These are phyloP conservation scores for Philantomba maxwellii DNA, from an alignment of 2,113 vertebrate genomes.

Conservation along the genomic window DNA sequence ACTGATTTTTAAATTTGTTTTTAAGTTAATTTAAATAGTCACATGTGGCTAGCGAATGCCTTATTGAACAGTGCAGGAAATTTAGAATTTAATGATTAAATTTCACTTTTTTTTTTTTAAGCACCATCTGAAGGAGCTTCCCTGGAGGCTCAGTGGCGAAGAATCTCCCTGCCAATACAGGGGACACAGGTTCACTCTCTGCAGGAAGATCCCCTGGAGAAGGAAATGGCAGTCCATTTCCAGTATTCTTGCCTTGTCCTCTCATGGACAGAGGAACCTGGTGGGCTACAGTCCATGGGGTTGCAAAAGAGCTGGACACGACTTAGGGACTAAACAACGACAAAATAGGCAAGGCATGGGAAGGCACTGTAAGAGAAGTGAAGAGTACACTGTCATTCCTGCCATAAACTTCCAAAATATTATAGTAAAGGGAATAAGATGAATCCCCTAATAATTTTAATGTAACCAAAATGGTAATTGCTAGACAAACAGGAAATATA, in stretches of 20 bases:
- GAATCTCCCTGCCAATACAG: background rate
- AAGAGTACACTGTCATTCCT: too few species aligned
- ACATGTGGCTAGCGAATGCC: background rate
- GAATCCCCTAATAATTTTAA: background rate
- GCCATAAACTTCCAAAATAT: background rate
- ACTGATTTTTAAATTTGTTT: background rate
- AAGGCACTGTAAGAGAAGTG: background rate
- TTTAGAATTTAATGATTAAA: background rate
- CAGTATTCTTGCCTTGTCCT: background rate
- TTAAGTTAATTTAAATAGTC: background rate
- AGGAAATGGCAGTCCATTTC: background rate
- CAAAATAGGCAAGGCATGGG: background rate
- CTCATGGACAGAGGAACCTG: background rate
- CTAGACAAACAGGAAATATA: background rate
- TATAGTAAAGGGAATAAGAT: background rate
- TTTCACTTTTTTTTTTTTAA: background rate
- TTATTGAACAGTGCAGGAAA: background rate
- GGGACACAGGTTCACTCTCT: accelerated
- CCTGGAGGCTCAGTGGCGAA: background rate
- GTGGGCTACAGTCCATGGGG: background rate
- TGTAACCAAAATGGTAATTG: background rate
- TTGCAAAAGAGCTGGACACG: background rate
- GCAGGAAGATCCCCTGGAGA: background rate
- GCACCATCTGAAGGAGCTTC: background rate
- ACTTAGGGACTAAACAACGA: background rate